phyloP scores from a whole-genome alignment of 2,113 vertebrate genomes.

The Lethenteron reissneri region DNA sequence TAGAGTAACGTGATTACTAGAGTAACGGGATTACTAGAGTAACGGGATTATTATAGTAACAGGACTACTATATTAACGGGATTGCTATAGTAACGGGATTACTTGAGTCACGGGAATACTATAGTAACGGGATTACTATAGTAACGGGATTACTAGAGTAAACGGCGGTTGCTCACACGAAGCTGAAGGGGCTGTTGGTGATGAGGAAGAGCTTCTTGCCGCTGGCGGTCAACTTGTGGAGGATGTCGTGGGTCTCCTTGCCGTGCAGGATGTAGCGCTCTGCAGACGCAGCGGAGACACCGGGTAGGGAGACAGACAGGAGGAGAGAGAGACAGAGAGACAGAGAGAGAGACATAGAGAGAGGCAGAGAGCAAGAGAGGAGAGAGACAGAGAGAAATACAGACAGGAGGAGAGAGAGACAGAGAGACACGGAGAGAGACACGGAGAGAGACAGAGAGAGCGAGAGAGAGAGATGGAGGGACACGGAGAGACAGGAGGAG shows the following conservation, averaged over 20 bases:
- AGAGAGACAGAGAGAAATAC: background rate
- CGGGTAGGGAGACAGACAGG: background rate
- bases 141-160: no score
- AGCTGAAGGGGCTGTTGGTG: slow-evolving; percentile 55
- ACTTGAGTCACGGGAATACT: no score
- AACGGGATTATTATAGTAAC: no score
- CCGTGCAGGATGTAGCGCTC: slow-evolving; percentile 42
- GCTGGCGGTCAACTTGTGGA: slow-evolving; percentile 27
- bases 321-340: no score
- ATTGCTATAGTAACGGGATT: no score
- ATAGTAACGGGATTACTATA: no score
- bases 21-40: no score
- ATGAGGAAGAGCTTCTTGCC: slow-evolving; percentile 56
- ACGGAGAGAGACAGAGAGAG: background rate
- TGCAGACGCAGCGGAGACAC: slow-evolving; percentile 11
- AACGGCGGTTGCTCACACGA: slow-evolving; percentile 32
- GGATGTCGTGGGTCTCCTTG: slow-evolving; percentile 38
- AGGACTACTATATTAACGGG: no score
- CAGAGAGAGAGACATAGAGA: background rate
- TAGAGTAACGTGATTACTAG: no score
- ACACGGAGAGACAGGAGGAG: slow-evolving; percentile 5
- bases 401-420: slow-evolving; percentile 4
- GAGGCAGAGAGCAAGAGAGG: background rate
- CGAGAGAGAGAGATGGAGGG: background rate
- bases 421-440: background rate